Conservation (phyloP, 2,113 vertebrate species). For the Sorex fumeus region DNA sequence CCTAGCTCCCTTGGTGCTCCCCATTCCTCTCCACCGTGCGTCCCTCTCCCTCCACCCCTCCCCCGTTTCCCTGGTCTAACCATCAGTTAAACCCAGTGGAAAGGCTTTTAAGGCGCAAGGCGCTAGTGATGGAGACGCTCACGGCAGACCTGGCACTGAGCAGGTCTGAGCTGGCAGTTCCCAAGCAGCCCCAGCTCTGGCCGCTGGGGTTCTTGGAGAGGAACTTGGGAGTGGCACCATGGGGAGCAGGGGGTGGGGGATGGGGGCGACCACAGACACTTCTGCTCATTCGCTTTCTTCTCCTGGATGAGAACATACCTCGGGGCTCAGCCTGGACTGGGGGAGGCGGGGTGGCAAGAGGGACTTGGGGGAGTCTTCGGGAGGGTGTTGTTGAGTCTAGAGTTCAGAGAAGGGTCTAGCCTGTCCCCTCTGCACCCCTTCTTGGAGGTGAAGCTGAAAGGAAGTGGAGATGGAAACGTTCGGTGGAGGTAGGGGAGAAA, state of each 20-base stretch:
- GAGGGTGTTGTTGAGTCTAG: neutral
- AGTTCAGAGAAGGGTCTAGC: neutral
- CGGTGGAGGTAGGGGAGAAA: neutral
- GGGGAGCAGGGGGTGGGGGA: neutral
- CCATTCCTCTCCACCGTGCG: too few species aligned
- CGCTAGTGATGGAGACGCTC: neutral
- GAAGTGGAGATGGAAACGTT: neutral
- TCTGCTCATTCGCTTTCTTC: neutral
- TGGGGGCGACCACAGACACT: too few species aligned
- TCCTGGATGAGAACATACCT: neutral
- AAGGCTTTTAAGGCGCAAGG: neutral
- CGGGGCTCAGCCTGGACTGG: neutral
- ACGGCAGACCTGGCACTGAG: neutral
- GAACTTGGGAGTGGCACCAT: neutral
- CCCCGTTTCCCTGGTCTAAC: neutral
- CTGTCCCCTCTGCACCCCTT: neutral
- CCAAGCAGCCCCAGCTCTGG: neutral
- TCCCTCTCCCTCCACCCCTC: too few species aligned
- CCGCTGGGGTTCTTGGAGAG: neutral
- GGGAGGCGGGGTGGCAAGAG: accelerated
- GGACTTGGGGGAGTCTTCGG: neutral
- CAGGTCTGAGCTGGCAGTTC: neutral
- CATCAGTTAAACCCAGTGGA: neutral
- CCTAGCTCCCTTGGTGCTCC: too few species aligned
- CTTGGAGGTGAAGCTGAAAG: neutral